phyloP scores from a whole-genome alignment of 2,113 vertebrate species.

The Cynocephalus volans region DNA sequence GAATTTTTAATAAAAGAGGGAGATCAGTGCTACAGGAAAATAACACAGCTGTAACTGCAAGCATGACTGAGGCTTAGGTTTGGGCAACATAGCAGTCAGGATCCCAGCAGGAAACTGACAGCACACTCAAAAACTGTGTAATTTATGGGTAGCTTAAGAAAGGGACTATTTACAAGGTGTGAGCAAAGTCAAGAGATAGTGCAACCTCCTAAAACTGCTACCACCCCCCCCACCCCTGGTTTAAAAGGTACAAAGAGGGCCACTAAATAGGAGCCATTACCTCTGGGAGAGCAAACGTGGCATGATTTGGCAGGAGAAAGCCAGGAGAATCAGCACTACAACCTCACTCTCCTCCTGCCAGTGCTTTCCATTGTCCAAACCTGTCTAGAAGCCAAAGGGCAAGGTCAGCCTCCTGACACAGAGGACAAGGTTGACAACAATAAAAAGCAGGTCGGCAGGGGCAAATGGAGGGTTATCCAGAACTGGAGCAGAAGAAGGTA shows the following conservation, averaged over 20 bases:
- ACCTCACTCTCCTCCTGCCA: not conserved
- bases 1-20: not conserved
- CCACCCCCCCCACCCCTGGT: not conserved
- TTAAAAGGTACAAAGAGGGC: not conserved
- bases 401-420: not conserved
- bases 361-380: not conserved
- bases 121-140: not conserved
- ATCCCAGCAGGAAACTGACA: not conserved
- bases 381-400: not conserved
- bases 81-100: not conserved
- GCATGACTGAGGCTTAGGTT: not conserved
- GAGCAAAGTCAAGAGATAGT: not conserved
- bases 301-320: not conserved
- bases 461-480: not conserved
- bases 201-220: not conserved
- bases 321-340: not conserved
- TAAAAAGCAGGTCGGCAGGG: not conserved
- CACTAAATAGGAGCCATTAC: not conserved
- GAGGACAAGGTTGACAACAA: not conserved
- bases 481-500: not conserved
- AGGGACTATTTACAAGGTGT: not conserved
- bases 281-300: not conserved
- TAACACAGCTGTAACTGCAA: conserved; percentile 13
- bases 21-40: not conserved
- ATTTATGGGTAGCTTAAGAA: conserved; percentile 19